Evolutionary conservation across 2,113 vertebrate genomes (phyloP).

Genomic region (Myrmophylax atrothorax): DNA sequence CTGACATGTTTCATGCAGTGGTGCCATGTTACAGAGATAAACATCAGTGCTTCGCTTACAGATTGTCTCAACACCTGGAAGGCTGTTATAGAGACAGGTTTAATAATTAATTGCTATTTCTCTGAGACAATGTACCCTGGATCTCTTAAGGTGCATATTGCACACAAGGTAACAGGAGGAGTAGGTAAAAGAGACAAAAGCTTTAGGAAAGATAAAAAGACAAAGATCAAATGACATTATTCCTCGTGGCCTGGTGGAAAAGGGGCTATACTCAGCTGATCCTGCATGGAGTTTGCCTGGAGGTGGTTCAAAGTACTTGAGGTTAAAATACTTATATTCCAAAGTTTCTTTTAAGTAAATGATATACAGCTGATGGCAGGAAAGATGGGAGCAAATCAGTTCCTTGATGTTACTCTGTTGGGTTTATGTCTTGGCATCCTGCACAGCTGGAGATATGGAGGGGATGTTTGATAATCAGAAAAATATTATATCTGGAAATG

Average conservation of each 20-base stretch:
- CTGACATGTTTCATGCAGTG: not conserved
- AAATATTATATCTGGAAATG: not conserved
- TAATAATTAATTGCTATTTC: constrained; percentile 59
- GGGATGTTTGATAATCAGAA: not conserved
- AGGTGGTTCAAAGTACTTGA: not conserved
- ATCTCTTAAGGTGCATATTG: not conserved
- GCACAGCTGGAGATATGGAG: not conserved
- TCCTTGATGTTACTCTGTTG: not conserved
- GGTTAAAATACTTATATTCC: constrained; percentile 36
- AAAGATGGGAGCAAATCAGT: not conserved
- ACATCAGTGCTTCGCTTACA: constrained; percentile 35
- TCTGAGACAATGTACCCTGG: not conserved
- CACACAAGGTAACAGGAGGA: constrained; percentile 16
- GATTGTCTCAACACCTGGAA: constrained; percentile 54
- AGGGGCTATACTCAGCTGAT: not conserved
- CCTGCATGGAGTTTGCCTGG: not conserved
- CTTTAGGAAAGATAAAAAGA: constrained; percentile 4
- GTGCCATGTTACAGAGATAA: not conserved
- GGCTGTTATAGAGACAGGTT: constrained; percentile 29
- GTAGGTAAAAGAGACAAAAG: constrained; percentile 26
- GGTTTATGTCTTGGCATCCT: not conserved
- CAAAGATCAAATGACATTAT: constrained; percentile 16
- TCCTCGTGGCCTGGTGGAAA: not conserved
- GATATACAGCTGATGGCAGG: not conserved
- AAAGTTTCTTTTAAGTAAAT: not conserved